Evolutionary conservation across 1,140 invertebrate species (phyloP), one percentile per base, ranked within the genome.

Genomic region (Zaprionus vittiger): DNA sequence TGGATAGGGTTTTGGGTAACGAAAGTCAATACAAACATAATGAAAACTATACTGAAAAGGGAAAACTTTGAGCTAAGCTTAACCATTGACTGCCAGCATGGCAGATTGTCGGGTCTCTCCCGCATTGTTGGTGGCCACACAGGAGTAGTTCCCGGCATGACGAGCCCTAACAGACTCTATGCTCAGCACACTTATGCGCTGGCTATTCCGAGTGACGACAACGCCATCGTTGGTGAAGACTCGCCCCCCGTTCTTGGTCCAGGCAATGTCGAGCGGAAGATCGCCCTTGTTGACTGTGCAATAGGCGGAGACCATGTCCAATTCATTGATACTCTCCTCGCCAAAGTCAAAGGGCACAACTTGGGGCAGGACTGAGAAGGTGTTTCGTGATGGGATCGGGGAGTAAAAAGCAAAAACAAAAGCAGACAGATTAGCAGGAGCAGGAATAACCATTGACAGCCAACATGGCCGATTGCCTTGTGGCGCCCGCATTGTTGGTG

Each of bases 231-330:
- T 92, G 77, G 81, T 91, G 74, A 79, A 89, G 55, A 93, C 81
- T 24, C 91, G 82, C 31, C 87, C 84, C 26, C 91, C 87, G 38
- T 94, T 92, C 57, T 93, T 93, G 26, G 91, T 92, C 97, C 97
- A 98, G 47, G 94, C 93, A 75, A 98, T 96, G 60, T 95, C 95
- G 62, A 98, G 94, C 1, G 97, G 97, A 66, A 95, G 94, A 91
- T 98, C 97, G 37, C 97, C 97, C 92, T 97, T 97, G 77, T 95
- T 95, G 12, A 98, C 95, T 17, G 96, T 95, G 93, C 98, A 99
- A 22, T 95, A 95, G 47, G 96, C 94, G 4, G 95, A 96, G 28
- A 95, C 95, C 91, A 94, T 95, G 73, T 96, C 95, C 52, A 95
- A 95, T 47, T 95, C 95, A 83, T 96, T 96, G 41, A 96, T 94